These are phyloP conservation scores for Enteromius thamalakanensis DNA, from an alignment of 2,797 vertebrate species.

Conservation along the genomic window DNA sequence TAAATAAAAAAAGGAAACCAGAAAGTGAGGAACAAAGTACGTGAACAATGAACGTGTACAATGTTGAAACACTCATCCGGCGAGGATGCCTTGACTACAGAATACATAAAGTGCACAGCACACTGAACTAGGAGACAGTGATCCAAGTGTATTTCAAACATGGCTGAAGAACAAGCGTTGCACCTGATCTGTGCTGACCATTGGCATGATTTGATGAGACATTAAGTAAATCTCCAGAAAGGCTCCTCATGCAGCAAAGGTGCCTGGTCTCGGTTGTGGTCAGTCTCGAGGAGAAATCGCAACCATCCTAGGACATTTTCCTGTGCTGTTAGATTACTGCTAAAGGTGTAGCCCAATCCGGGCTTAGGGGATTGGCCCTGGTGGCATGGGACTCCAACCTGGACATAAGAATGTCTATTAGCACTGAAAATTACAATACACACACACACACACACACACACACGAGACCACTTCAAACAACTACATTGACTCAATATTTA, in stretches of 20 bases:
- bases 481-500: background rate
- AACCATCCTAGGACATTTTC: conserved; percentile 76
- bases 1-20: background rate
- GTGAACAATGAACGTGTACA: background rate
- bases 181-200: conserved; percentile 34
- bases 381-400: conserved; percentile 54
- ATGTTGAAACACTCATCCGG: background rate
- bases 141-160: conserved; percentile 22
- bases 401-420: background rate
- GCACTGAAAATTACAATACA: background rate
- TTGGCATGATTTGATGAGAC: conserved; percentile 11
- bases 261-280: conserved; percentile 59
- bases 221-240: conserved; percentile 55
- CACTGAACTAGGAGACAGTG: conserved; percentile 4
- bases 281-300: conserved; percentile 71
- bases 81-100: background rate
- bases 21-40: conserved; percentile 14
- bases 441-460: too few relatives aligned
- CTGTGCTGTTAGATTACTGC: conserved; percentile 60
- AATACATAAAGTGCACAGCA: conserved; percentile 24
- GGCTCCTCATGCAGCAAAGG: conserved; percentile 41
- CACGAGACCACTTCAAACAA: background rate
- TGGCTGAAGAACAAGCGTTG: conserved; percentile 25
- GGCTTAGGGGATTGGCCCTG: conserved; percentile 62
- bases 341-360: conserved; percentile 68